Percentiles rank a stretch among this genome's conserved stretches.
phyloP scores from a whole-genome alignment of 2,888 invertebrate species.

The Colletes collaris region DNA sequence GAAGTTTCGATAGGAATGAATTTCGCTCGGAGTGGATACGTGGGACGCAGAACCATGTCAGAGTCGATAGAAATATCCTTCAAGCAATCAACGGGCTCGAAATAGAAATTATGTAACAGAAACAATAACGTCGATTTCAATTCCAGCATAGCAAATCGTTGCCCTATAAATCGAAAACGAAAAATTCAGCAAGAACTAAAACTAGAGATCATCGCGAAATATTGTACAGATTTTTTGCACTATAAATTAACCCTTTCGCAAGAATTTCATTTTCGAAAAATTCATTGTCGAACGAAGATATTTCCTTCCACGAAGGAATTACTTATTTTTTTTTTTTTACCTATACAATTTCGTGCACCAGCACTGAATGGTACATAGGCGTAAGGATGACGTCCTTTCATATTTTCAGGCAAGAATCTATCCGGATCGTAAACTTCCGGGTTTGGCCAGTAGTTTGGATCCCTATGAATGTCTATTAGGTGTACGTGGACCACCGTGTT shows the following conservation, averaged over 20 bases:
- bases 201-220: background rate
- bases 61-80: slow-evolving; percentile 59
- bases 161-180: slow-evolving; percentile 39
- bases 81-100: slow-evolving; percentile 72
- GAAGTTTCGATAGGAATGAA: slow-evolving; percentile 54
- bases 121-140: slow-evolving; percentile 69
- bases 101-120: slow-evolving; percentile 70
- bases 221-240: no score
- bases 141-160: slow-evolving; percentile 73
- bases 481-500: slow-evolving; percentile 81
- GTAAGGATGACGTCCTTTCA: slow-evolving; percentile 85
- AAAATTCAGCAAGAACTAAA: background rate
- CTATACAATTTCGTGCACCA: slow-evolving; percentile 88
- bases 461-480: slow-evolving; percentile 84
- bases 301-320: no score
- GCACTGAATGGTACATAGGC: slow-evolving; percentile 89
- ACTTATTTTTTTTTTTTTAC: slow-evolving; percentile 77
- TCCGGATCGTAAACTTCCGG: slow-evolving; percentile 88
- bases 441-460: slow-evolving; percentile 86
- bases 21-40: slow-evolving; percentile 64
- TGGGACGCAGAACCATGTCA: slow-evolving; percentile 71
- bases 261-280: no score
- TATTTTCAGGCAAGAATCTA: slow-evolving; percentile 86
- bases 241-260: no score
- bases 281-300: no score